Conservation (phyloP, 1,140 invertebrate genomes). For the Formica selysi region DNA sequence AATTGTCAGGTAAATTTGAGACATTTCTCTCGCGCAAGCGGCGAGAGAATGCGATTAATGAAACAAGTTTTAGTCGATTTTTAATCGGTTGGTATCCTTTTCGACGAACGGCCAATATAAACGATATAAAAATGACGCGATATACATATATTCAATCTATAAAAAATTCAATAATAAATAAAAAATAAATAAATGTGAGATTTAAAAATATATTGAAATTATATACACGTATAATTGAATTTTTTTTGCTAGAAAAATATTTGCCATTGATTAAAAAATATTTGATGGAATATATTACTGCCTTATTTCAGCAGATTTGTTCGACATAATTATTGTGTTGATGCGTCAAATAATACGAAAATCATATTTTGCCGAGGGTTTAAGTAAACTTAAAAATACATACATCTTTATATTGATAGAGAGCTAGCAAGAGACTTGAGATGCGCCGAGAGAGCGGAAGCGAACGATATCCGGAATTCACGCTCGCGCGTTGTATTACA, state of each 20-base stretch:
- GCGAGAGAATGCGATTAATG: neutral
- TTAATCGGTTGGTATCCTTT: neutral
- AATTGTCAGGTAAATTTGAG: slow-evolving; percentile 34
- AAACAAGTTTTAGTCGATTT: neutral
- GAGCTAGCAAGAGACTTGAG: neutral
- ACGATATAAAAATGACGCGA: neutral
- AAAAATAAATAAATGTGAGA: neutral
- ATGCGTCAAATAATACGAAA: neutral
- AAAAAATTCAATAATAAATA: neutral
- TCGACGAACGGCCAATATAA: neutral
- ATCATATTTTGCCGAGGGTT: neutral
- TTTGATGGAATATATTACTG: neutral
- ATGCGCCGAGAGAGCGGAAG: slow-evolving; percentile 19
- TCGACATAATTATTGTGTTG: neutral
- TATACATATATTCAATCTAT: neutral
- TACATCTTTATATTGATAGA: neutral
- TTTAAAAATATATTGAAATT: neutral
- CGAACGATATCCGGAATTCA: slow-evolving; percentile 9
- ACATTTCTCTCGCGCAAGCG: neutral
- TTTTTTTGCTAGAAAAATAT: neutral
- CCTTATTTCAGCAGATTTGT: neutral
- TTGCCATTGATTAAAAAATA: neutral
- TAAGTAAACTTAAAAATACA: neutral
- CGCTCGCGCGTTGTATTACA: slow-evolving; percentile 12
- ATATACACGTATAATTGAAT: neutral